Base-by-base conservation (phyloP, 2,888 invertebrate genomes). In the Rhodophaea formosa region DNA sequence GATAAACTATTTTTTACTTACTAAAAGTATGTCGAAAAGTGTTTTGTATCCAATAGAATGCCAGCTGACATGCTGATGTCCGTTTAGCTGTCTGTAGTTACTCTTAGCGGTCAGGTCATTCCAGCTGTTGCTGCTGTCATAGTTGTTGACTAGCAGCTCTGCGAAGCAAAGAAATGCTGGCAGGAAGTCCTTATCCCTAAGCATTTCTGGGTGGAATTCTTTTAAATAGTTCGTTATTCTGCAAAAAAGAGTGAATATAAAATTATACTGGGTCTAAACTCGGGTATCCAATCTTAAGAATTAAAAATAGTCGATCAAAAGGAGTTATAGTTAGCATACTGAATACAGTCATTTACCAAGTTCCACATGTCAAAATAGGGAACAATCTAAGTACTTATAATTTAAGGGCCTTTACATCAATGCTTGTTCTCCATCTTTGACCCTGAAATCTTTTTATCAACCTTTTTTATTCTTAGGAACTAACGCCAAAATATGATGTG, bases 51-150 rank as follows among this genome's bases (percentile, higher is more conserved):
- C 86, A 0, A 74, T 15, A 3, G 56, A 62, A 7, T 80, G 75
- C 84, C 84, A 86, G 47, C 84, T 84, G 62, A 79, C 63, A 7
- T 79, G 74, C 42, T 80, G 79, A 3, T 78, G 52, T 0, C 86
- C 86, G 0, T 61, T 74, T 39, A 84, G n/a, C 45, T 78, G 74
- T 0, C 67, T 61, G 23, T 76, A 84, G 0, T 35, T 61, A 0
- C 76, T 68, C 5, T 66, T 58, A 0, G 82, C 79, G 0, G 72
- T 77, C 2, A 82, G 69, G 6, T 86, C 84, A 16, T 79, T 73
- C 86, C 86, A 86, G 17, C 75, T 75, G 63, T 77, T 77, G 0
- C 80, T 74, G 0, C 80, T 72, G 46, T 85, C 83, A 8, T 80
- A 76, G 35, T 77, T 80, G 51, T 79, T 69, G 0, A 77, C 62